Conservation (phyloP, 2,888 invertebrate genomes). For the Drosophila neonasuta region DNA sequence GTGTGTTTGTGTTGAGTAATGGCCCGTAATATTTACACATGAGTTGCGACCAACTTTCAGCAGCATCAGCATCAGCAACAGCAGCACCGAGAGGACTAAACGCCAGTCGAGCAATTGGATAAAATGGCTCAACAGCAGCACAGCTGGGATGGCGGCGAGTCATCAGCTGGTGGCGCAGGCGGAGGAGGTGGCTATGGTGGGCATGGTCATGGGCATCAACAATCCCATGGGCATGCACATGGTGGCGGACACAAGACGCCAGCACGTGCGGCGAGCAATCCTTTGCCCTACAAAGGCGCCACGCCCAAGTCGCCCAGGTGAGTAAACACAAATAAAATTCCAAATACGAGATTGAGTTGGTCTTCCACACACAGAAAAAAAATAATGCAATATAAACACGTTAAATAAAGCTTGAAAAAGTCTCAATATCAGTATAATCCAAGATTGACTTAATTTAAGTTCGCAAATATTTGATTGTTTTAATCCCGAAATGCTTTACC, state of each 20-base stretch:
- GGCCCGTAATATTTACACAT: conserved; percentile 73
- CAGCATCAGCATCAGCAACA: conserved; percentile 44
- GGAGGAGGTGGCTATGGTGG: conserved; percentile 19
- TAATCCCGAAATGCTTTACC: no score
- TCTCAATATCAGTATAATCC: no score
- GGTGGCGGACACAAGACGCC: conserved; percentile 61
- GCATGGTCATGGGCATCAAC: conserved; percentile 49
- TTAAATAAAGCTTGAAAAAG: no score
- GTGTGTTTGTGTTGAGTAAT: conserved; percentile 58
- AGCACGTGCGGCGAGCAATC: conserved; percentile 72
- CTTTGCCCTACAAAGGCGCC: conserved; percentile 75
- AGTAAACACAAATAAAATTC: conserved; percentile 20
- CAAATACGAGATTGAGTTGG: no score
- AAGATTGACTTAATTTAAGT: no score
- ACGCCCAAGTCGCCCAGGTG: conserved; percentile 81
- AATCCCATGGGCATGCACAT: conserved; percentile 38
- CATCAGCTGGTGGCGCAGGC: conserved; percentile 18
- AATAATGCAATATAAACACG: no score
- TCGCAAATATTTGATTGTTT: no score
- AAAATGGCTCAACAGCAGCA: conserved; percentile 73
- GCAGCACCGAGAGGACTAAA: conserved; percentile 13
- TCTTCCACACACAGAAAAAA: no score
- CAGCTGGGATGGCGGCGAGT: conserved; percentile 74
- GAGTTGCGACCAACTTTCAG: conserved; percentile 64
- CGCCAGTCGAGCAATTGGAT: conserved; percentile 13